Percentiles rank a stretch among this genome's conserved stretches.
phyloP scores from a whole-genome alignment of 1,140 invertebrate species.

The Drosophila obscura region DNA sequence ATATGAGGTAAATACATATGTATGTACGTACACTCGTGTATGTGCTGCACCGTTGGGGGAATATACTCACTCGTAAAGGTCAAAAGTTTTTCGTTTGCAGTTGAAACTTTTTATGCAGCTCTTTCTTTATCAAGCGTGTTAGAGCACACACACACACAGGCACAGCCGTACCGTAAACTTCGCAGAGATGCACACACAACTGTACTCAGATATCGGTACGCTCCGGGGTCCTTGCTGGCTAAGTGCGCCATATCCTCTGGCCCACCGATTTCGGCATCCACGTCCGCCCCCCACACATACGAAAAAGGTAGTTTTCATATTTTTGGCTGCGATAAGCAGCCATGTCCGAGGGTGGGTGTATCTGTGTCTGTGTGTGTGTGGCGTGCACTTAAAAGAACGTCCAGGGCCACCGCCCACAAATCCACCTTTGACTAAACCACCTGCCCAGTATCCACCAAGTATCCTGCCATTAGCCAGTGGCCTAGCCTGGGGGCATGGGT shows the following conservation, averaged over 20 bases:
- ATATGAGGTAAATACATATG: neutral
- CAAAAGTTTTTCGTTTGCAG: constrained; percentile 79
- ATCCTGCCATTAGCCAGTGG: constrained; percentile 38
- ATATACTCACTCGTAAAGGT: constrained; percentile 64
- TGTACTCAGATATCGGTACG: constrained; percentile 26
- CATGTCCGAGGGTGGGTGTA: constrained; percentile 3
- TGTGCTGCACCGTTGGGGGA: constrained; percentile 33
- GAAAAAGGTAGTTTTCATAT: constrained; percentile 77
- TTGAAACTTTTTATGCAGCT: constrained; percentile 75
- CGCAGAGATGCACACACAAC: constrained; percentile 4
- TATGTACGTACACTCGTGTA: constrained; percentile 20
- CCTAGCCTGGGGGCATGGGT: constrained; percentile 1
- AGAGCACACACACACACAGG: constrained; percentile 39
- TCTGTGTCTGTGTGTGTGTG: constrained; percentile 12
- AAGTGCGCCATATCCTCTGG: constrained; percentile 63
- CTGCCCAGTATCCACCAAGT: neutral
- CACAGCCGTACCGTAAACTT: neutral
- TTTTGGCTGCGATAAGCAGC: constrained; percentile 71
- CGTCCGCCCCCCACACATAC: constrained; percentile 34
- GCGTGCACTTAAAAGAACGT: constrained; percentile 62
- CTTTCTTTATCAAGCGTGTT: constrained; percentile 73
- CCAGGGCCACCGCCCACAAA: constrained; percentile 32
- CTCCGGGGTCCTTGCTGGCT: constrained; percentile 47
- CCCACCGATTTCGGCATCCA: constrained; percentile 23
- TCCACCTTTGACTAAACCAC: constrained; percentile 11